Evolutionary conservation across 1,140 invertebrate genomes (phyloP), one percentile per base, ranked within the genome.

Genomic region (Tetranychus cinnabarinus): DNA sequence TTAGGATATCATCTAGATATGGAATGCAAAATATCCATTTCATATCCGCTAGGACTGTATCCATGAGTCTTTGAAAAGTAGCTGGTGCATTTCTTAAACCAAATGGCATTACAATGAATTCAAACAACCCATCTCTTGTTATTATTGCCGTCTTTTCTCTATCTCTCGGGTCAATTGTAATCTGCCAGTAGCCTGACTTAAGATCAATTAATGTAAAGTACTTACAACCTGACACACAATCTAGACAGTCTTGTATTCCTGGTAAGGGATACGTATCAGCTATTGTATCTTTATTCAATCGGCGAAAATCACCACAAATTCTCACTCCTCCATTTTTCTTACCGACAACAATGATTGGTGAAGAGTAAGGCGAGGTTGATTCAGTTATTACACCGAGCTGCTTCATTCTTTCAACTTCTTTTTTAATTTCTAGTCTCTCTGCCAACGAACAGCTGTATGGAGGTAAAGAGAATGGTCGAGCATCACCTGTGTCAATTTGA

Each of bases 121-220:
- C 68, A 60, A 64, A 77, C 36, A 70, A 67, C 3, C 74, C 73
- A 35, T 67, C 66, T 54, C 63, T 66, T 48, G 69, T 70, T 0
- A 66, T 64, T 62, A 77, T 77, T 0, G 74, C 73, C 1, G 76
- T 72, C 59, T 72, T 77, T 47, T 70, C 64, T 34, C 64, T 69
- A 62, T 70, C 69, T n/a, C n/a, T n/a, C n/a, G n/a, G n/a, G n/a
- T n/a, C n/a, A n/a, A n/a, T n/a, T n/a, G n/a, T n/a, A n/a, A 76
- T 34, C 66, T 77, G 76, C 65, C 73, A 71, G 62, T 74, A 80
- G 0, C 77, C 77, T 31, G 67, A 63, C 35, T 37, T 58, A 54
- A 77, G 66, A 69, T 78, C 76, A 3, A 55, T 2, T 2, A 10
- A 2, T 3, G 54, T 3, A 7, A 55, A 55, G 2, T n/a, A n/a